These are phyloP conservation scores for Parotia lawesii DNA, from an alignment of 2,113 vertebrate species.

Conservation along the genomic window DNA sequence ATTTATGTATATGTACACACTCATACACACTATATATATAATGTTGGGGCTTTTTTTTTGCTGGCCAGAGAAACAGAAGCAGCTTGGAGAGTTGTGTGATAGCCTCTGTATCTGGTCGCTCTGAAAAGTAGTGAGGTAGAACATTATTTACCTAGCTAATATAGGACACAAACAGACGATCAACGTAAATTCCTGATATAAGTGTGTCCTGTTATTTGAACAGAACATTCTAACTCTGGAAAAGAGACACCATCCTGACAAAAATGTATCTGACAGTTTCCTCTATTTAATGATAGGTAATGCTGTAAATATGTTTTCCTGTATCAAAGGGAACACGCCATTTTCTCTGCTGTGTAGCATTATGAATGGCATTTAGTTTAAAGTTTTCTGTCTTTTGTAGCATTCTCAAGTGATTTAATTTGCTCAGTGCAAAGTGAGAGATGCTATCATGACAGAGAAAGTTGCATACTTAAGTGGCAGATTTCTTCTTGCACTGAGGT, in stretches of 20 bases:
- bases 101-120: neutral
- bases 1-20: neutral
- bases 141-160: neutral
- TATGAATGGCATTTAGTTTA: slow-evolving; percentile 68
- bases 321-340: slow-evolving; percentile 55
- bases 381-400: slow-evolving; percentile 62
- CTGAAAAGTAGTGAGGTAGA: neutral
- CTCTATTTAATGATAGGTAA: slow-evolving; percentile 55
- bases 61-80: neutral
- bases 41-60: neutral
- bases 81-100: neutral
- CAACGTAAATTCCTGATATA: neutral
- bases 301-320: slow-evolving; percentile 56
- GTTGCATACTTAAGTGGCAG: slow-evolving; percentile 45
- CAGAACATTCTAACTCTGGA: neutral
- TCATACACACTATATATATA: neutral
- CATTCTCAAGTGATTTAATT: slow-evolving; percentile 67
- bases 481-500: slow-evolving; percentile 1
- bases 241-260: slow-evolving; percentile 19
- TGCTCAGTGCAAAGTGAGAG: slow-evolving; percentile 50
- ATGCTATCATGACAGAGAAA: slow-evolving; percentile 58
- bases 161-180: neutral
- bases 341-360: slow-evolving; percentile 49
- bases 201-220: neutral
- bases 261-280: slow-evolving; percentile 53